Conservation (phyloP, 1,140 invertebrate species). For the Manduca sexta region DNA sequence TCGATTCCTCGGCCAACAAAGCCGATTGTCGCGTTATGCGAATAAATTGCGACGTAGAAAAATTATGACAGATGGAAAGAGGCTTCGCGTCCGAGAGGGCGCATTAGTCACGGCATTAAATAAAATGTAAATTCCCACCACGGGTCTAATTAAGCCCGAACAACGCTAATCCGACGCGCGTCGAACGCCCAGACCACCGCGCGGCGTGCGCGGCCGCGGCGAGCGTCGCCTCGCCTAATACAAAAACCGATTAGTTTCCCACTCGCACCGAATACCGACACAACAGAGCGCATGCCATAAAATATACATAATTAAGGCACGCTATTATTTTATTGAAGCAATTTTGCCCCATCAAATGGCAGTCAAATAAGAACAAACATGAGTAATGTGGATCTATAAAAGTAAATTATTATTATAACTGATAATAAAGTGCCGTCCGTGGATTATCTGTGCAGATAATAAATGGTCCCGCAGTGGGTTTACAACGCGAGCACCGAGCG, state of each 20-base stretch:
- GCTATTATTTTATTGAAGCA: constrained; percentile 56
- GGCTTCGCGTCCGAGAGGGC: constrained; percentile 24
- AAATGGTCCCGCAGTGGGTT: constrained; percentile 53
- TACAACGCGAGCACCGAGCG: constrained; percentile 52
- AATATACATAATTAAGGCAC: constrained; percentile 42
- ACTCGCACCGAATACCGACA: constrained; percentile 1
- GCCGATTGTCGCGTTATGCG: constrained; percentile 58
- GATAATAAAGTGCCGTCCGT: constrained; percentile 70
- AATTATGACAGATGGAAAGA: constrained; percentile 69
- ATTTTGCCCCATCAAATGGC: constrained; percentile 52
- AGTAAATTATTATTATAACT: constrained; percentile 72
- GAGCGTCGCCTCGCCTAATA: constrained; percentile 23
- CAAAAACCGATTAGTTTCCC: constrained; percentile 31
- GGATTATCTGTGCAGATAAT: constrained; percentile 67
- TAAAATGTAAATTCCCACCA: constrained; percentile 48
- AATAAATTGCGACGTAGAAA: constrained; percentile 69
- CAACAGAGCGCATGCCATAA: constrained; percentile 17
- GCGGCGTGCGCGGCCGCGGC: background rate
- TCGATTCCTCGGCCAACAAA: constrained; percentile 47
- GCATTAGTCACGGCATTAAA: constrained; percentile 63
- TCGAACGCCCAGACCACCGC: too few species aligned
- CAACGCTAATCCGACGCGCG: constrained; percentile 35
- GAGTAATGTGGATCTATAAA: constrained; percentile 70
- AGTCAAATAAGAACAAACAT: constrained; percentile 70
- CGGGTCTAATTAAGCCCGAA: constrained; percentile 48